phyloP scores from a whole-genome alignment of 2,113 vertebrate species.

The Chiloscyllium plagiosum region DNA sequence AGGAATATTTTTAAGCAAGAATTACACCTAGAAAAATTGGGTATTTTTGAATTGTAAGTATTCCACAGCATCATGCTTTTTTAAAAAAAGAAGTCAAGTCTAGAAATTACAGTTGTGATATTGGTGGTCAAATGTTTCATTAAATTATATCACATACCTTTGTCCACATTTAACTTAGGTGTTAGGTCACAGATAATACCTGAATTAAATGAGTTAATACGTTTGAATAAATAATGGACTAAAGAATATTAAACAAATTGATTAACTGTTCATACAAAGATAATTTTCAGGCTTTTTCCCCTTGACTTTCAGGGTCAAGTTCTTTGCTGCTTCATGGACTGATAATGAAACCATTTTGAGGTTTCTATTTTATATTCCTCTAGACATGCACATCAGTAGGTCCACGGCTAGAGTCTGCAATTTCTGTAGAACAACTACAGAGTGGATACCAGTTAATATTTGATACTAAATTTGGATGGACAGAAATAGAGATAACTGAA shows the following conservation, averaged over 20 bases:
- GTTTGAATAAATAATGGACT: background rate
- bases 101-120: background rate
- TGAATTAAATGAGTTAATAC: background rate
- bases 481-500: background rate
- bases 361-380: background rate
- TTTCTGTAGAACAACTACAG: background rate
- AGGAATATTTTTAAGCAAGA: background rate
- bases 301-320: too few relatives aligned
- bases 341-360: background rate
- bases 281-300: background rate
- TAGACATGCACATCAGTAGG: background rate
- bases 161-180: background rate
- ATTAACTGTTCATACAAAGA: background rate
- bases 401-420: background rate
- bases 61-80: background rate
- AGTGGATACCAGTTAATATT: background rate
- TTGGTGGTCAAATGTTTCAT: background rate
- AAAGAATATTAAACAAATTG: background rate
- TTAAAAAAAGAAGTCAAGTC: background rate
- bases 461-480: background rate
- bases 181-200: background rate
- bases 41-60: background rate
- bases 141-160: background rate
- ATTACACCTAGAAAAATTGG: background rate
- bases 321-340: background rate